Base-by-base conservation (phyloP, 37 sponge, comb jelly and placozoan species). In the Mnemiopsis leidyi region DNA sequence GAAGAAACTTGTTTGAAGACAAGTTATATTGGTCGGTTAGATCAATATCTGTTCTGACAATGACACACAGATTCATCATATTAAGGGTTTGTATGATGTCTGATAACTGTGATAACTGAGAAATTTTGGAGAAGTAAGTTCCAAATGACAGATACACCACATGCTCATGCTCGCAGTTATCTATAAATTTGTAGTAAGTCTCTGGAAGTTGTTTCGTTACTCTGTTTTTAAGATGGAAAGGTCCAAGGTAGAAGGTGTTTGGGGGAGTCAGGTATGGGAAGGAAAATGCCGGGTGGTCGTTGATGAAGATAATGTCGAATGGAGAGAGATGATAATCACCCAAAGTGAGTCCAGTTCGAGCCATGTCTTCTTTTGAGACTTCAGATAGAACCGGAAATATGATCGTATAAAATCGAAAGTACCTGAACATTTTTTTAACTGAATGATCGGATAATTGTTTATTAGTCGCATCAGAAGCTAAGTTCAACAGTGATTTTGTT, bases 271-370 rank as follows among this genome's bases (percentile, higher is more conserved):
- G 48, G 61, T 38, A 38, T 1, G 90, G 90, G 29, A 85, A 85
- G 25, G 90, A 85, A 39, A 39, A 40, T 38, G 90, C 90, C 16
- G 90, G 90, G 24, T 85, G 90, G 61, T 85, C 90, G 7, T 16
- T 36, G 1, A 85, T 3, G 24, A 85, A 85, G 35, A n/a, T n/a
- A 85, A 77, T 77, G 3, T 77, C 79, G 33, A 31, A 77, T 5
- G 18, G 35, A 77, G 26, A 26, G 9, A 77, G 36, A 5, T 31
- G 18, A 5, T 31, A 77, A 3, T 77, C 35, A 0, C 0, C 18
- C 0, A 77, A 2, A 77, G 26, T 20, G 9, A 77, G 28, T 69
- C 73, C 73, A 16, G 29, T 28, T 21, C n/a, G 9, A 5, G 7
- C 73, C 73, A 69, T 28, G 2, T 69, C 73, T 69, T 69, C 29